These are phyloP conservation scores for Cassiopea xamachana DNA, from an alignment of 30 jellyfish, hydroid and myxozoan genomes.

Conservation along the genomic window DNA sequence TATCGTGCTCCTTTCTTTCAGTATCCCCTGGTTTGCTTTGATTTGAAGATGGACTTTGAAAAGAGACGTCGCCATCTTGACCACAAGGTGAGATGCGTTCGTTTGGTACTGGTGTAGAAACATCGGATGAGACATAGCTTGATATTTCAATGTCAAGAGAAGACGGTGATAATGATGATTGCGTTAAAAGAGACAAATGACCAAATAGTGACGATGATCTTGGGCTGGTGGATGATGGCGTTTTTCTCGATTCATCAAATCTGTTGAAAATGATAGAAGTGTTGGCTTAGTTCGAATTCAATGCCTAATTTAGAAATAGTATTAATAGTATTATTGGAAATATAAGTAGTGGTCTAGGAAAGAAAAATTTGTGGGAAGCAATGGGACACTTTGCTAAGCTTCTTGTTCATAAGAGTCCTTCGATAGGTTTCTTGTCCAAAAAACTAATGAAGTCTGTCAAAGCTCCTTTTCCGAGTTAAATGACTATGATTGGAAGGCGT, in stretches of 20 bases:
- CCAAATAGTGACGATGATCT: slow-evolving; percentile 77
- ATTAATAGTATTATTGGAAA: too few species aligned
- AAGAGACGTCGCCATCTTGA: slow-evolving; percentile 68
- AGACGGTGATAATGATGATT: slow-evolving; percentile 73
- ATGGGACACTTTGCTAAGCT: too few species aligned
- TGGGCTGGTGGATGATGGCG: slow-evolving; percentile 69
- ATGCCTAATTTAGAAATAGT: too few species aligned
- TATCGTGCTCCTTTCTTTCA: slow-evolving; percentile 6
- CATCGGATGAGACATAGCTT: slow-evolving; percentile 60
- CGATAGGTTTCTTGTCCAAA: too few species aligned
- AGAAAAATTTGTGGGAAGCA: too few species aligned
- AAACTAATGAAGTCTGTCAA: too few species aligned
- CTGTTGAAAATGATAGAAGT: slow-evolving; percentile 18
- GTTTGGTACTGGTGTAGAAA: slow-evolving; percentile 60
- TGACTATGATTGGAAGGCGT: too few species aligned
- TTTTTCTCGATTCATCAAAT: slow-evolving; percentile 56
- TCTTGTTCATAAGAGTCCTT: too few species aligned
- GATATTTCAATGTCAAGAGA: slow-evolving; percentile 74
- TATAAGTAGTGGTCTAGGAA: too few species aligned
- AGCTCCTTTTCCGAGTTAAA: too few species aligned
- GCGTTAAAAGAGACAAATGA: slow-evolving; percentile 69
- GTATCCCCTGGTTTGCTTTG: slow-evolving; percentile 14
- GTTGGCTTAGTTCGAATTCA: neutral
- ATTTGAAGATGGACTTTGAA: slow-evolving; percentile 58
- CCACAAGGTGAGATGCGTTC: slow-evolving; percentile 84